Conservation (phyloP, 2,888 invertebrate species). For the Andricus quercusramuli region DNA sequence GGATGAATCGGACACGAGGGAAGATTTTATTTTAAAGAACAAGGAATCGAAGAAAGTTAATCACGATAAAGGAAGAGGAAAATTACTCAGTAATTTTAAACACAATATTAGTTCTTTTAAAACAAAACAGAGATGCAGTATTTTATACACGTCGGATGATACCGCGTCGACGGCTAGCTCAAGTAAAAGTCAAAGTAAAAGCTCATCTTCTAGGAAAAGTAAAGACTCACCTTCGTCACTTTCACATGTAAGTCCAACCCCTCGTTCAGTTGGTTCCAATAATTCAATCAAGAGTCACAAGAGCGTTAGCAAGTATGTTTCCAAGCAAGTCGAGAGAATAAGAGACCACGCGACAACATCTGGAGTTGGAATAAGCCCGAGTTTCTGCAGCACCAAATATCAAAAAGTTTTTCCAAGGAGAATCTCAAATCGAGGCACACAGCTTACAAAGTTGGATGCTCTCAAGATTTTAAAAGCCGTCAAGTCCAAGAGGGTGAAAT, state of each 20-base stretch:
- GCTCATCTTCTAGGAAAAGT: conserved; percentile 19
- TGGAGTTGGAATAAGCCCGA: background rate
- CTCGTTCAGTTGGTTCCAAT: background rate
- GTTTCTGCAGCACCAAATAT: conserved; percentile 31
- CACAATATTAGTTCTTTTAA: conserved; percentile 38
- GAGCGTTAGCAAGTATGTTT: conserved; percentile 47
- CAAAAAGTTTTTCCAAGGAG: conserved; percentile 31
- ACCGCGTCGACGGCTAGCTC: conserved; percentile 50
- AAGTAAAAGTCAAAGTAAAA: conserved; percentile 46
- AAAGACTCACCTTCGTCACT: background rate
- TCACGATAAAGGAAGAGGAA: background rate
- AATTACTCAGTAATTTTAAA: conserved; percentile 1
- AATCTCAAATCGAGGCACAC: conserved; percentile 11
- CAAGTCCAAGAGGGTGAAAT: conserved; percentile 53
- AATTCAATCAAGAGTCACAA: background rate
- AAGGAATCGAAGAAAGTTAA: background rate
- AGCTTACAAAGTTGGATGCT: conserved; percentile 57
- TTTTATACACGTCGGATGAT: conserved; percentile 60
- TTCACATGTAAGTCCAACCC: conserved; percentile 49
- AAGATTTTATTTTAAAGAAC: conserved; percentile 33
- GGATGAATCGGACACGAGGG: conserved; percentile 49
- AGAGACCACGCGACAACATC: background rate
- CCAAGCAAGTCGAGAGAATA: conserved; percentile 3
- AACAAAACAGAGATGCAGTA: conserved; percentile 42
- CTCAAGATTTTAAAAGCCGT: conserved; percentile 60